Percentiles rank a stretch among this genome's conserved stretches.
These are phyloP conservation scores for Hydraecia micacea DNA, from an alignment of 2,888 invertebrate species.

Conservation along the genomic window DNA sequence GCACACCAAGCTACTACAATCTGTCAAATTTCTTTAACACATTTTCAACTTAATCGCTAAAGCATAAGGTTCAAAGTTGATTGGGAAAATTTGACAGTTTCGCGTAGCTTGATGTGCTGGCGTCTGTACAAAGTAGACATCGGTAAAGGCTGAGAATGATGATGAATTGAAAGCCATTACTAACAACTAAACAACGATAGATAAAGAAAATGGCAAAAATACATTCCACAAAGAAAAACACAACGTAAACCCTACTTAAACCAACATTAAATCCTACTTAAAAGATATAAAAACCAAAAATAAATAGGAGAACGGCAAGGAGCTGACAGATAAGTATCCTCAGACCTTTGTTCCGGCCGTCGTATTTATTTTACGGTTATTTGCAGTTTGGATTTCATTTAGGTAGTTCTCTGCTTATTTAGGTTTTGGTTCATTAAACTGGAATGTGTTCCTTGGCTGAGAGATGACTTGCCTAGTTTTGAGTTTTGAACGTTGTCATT, in stretches of 20 bases:
- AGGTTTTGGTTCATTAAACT: conserved; percentile 72
- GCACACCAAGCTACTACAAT: too few relatives aligned
- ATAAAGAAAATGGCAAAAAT: not conserved
- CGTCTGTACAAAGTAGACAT: not conserved
- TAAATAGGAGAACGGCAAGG: conserved; percentile 24
- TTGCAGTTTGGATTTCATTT: conserved; percentile 80
- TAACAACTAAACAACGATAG: not conserved
- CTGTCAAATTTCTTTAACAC: too few relatives aligned
- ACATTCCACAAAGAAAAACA: not conserved
- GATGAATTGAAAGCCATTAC: not conserved
- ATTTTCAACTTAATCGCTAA: too few relatives aligned
- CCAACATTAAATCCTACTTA: conserved; percentile 27
- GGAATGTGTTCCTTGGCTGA: conserved; percentile 55
- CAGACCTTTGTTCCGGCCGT: conserved; percentile 39
- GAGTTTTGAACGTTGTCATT: not conserved
- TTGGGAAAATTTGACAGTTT: too few relatives aligned
- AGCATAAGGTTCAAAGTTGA: too few relatives aligned
- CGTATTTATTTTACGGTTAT: conserved; percentile 68
- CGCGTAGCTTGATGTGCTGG: too few relatives aligned
- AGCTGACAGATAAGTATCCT: conserved; percentile 38
- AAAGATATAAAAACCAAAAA: conserved; percentile 32
- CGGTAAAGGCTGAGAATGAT: not conserved
- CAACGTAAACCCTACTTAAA: conserved; percentile 16
- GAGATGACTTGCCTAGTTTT: conserved; percentile 3
- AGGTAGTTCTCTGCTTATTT: conserved; percentile 76